Percentiles rank a stretch among this genome's conserved stretches.
phyloP scores from a whole-genome alignment of 2,797 vertebrate genomes.

The Pempheris klunzingeri region DNA sequence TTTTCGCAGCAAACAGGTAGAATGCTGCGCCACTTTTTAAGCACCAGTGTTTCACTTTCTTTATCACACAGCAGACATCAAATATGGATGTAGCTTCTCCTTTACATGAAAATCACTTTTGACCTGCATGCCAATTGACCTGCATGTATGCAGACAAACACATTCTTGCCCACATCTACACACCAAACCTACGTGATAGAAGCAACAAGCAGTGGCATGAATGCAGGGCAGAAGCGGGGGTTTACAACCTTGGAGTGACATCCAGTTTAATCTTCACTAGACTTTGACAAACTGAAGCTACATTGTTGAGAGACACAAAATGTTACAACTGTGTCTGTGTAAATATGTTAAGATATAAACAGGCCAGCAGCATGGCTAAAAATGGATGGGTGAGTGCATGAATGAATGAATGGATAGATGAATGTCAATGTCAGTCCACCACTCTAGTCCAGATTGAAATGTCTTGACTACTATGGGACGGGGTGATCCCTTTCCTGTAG shows the following conservation, averaged over 20 bases:
- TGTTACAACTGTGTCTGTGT: not conserved
- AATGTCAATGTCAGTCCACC: not conserved
- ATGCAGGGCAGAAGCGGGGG: not conserved
- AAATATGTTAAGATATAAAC: not conserved
- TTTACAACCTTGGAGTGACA: not conserved
- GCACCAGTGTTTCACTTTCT: constrained; percentile 20
- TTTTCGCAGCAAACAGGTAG: constrained; percentile 47
- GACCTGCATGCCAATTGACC: not conserved
- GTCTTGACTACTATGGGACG: no score
- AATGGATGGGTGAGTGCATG: no score
- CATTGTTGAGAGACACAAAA: not conserved
- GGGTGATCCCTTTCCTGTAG: not conserved
- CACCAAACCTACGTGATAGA: not conserved
- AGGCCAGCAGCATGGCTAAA: no score
- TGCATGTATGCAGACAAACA: not conserved
- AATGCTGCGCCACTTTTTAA: constrained; percentile 37
- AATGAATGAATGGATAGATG: no score
- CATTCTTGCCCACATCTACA: not conserved
- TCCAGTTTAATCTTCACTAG: not conserved
- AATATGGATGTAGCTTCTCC: not conserved
- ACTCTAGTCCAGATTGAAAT: not conserved
- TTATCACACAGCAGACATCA: constrained; percentile 9
- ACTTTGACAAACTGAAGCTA: not conserved
- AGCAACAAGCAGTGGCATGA: not conserved
- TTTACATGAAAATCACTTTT: constrained; percentile 14